These are phyloP conservation scores for Cryptocheilus praepositus DNA, from an alignment of 2,888 invertebrate genomes.

Conservation along the genomic window DNA sequence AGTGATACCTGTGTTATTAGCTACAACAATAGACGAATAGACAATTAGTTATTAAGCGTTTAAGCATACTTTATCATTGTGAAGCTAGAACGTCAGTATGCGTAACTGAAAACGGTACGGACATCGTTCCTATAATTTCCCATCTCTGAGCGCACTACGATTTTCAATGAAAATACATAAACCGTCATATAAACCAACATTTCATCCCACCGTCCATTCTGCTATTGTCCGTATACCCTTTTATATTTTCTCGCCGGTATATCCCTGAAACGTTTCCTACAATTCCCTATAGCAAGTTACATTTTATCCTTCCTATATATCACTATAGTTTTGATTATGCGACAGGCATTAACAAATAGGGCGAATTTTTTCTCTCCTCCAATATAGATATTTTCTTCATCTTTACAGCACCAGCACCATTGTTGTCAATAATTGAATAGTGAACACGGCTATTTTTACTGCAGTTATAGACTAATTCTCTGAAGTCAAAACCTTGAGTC, in stretches of 20 bases:
- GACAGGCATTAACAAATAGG: constrained; percentile 40
- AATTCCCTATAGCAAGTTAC: constrained; percentile 9
- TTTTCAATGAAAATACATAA: too few species aligned
- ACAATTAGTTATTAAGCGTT: too few species aligned
- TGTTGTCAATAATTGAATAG: constrained; percentile 42
- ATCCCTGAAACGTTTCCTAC: constrained; percentile 20
- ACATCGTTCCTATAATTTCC: too few species aligned
- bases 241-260: constrained; percentile 41
- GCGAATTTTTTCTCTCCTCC: constrained; percentile 34
- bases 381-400: constrained; percentile 24
- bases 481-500: constrained; percentile 7
- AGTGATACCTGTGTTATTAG: background rate
- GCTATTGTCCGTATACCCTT: constrained; percentile 6
- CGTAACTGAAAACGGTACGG: too few species aligned
- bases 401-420: constrained; percentile 50
- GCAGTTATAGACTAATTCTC: constrained; percentile 7
- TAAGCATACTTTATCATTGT: too few species aligned
- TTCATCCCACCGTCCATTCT: too few species aligned
- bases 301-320: constrained; percentile 26
- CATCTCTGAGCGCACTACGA: too few species aligned
- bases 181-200: too few species aligned
- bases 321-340: constrained; percentile 31
- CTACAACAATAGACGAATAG: constrained; percentile 13
- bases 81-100: too few species aligned
- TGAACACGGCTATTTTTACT: constrained; percentile 32